These are phyloP conservation scores for Ceryle rudis DNA, from an alignment of 2,797 vertebrate genomes.

Conservation along the genomic window DNA sequence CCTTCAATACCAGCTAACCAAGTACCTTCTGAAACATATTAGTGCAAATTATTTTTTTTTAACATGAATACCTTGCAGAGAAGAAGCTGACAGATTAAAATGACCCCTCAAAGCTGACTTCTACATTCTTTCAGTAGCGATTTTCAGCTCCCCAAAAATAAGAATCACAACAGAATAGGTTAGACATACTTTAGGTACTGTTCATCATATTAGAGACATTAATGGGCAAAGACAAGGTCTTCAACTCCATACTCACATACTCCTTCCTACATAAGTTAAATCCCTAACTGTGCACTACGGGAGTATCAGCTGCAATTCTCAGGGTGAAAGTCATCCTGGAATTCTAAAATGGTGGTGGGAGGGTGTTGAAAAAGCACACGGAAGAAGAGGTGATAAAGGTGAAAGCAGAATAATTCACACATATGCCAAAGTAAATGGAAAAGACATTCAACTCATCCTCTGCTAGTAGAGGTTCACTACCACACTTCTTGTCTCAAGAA, in stretches of 20 bases:
- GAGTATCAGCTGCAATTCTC: neutral
- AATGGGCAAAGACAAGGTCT: neutral
- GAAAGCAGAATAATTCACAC: neutral
- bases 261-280: neutral
- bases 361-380: neutral
- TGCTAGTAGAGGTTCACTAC: neutral
- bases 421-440: neutral
- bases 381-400: neutral
- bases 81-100: neutral
- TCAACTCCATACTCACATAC: neutral
- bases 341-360: neutral
- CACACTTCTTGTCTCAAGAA: neutral
- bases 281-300: neutral
- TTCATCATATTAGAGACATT: neutral
- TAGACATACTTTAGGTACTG: fast-evolving
- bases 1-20: neutral
- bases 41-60: neutral
- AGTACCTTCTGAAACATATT: neutral
- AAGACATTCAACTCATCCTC: neutral
- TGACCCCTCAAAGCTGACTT: neutral
- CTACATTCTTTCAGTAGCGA: fast-evolving
- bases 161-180: neutral
- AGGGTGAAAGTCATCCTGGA: neutral
- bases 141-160: neutral
- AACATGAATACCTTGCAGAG: neutral